Conservation (phyloP, 2,888 invertebrate genomes). For the Dryobotodes eremita region DNA sequence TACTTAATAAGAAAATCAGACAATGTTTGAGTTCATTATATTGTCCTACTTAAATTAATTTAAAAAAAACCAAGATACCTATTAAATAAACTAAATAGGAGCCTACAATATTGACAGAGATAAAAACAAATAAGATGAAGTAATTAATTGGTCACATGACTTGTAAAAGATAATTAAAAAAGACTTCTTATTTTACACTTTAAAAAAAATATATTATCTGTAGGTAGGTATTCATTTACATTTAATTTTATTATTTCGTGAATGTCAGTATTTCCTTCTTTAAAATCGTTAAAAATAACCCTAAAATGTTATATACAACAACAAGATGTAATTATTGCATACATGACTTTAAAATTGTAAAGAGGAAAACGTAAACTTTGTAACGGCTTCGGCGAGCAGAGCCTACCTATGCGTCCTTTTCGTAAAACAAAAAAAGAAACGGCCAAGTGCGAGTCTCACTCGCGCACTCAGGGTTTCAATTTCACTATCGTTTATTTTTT, state of each 20-base stretch:
- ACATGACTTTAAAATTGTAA: neutral
- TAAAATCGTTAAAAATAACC: neutral
- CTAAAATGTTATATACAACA: neutral
- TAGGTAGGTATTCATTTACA: neutral
- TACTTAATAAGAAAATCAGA: neutral
- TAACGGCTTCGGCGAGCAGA: neutral
- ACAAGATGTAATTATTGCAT: neutral
- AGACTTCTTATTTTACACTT: neutral
- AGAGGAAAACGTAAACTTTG: neutral
- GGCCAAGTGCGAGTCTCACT: no score
- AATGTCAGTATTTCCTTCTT: neutral
- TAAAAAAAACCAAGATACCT: neutral
- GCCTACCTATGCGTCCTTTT: no score
- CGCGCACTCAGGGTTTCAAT: neutral
- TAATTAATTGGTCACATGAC: neutral
- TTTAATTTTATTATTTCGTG: neutral
- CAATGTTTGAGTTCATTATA: constrained; percentile 19
- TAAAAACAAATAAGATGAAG: constrained; percentile 1
- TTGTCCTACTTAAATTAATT: neutral
- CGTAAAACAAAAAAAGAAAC: neutral
- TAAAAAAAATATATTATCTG: neutral
- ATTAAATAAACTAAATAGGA: neutral
- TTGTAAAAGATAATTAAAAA: constrained; percentile 3
- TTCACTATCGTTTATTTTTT: neutral
- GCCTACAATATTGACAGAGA: neutral